Percentiles rank a stretch among this genome's conserved stretches.
These are phyloP conservation scores for Myiozetetes cayanensis DNA, from an alignment of 2,113 vertebrate genomes.

Conservation along the genomic window DNA sequence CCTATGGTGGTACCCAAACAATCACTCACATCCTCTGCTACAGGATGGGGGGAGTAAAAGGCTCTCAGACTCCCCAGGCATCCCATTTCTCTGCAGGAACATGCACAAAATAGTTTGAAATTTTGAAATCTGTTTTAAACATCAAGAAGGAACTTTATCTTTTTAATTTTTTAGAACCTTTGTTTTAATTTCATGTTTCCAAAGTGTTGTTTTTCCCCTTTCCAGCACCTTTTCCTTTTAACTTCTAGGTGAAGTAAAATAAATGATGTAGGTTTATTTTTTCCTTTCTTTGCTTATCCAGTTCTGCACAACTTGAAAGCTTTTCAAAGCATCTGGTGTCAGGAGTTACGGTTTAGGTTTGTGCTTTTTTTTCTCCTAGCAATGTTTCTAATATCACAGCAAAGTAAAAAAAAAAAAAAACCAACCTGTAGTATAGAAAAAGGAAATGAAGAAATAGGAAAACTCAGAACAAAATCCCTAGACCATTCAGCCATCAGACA, in stretches of 20 bases:
- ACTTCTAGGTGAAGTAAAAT: conserved; percentile 24
- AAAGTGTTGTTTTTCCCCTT: conserved; percentile 31
- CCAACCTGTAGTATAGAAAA: not conserved
- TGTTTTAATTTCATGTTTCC: conserved; percentile 27
- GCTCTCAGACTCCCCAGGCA: not conserved
- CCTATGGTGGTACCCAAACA: not conserved
- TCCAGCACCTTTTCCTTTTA: conserved; percentile 18
- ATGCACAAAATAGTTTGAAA: not conserved
- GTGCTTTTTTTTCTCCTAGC: not conserved
- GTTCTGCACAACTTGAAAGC: conserved; percentile 55
- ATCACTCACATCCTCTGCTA: not conserved
- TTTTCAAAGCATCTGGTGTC: conserved; percentile 45
- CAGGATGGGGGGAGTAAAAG: not conserved
- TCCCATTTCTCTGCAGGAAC: not conserved
- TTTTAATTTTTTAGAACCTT: conserved; percentile 49
- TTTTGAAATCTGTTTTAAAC: not conserved
- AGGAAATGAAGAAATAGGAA: conserved; percentile 31
- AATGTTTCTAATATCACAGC: conserved; percentile 39
- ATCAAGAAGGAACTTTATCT: not conserved
- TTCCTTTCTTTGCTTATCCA: conserved; percentile 41
- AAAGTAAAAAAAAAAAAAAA: not conserved
- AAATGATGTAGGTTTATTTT: conserved; percentile 51
- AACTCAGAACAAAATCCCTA: conserved; percentile 7
- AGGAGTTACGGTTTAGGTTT: conserved; percentile 28
- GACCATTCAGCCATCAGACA: not conserved